Base-by-base conservation (phyloP, 37 sponge, comb jelly and placozoan species). In the Cladorhizidae sp. region DNA sequence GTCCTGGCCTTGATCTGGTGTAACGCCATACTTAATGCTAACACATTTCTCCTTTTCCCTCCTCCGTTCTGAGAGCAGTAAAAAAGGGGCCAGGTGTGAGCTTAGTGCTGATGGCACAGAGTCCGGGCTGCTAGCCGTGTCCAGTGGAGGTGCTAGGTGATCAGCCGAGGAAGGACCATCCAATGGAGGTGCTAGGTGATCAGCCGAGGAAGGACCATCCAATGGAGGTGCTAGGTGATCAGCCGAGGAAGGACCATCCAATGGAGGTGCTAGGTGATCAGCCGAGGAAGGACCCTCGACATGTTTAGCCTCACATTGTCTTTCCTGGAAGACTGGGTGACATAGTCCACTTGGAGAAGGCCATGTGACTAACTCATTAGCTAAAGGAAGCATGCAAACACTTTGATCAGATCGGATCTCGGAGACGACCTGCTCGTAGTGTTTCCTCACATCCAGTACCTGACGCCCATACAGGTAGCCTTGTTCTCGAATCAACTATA, bases 351-450 rank as follows among this genome's bases (percentile, higher is more conserved):
- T 59, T 49, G 51, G 18, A 23, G 42, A 45, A 28, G 87, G 82
- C 87, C 87, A 87, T 41, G 33, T 25, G 12, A 79, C 55, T 22
- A 25, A 28, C 31, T 79, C 69, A 51, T 68, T 79, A 36, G 80
- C 56, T 29, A 79, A 35, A 6, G 55, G 39, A 52, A 79, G 69
- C 9, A 25, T 18, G 15, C 61, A 2, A 64, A 64, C 25, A 0
- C 17, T 51, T 31, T 39, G 58, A 7, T 29, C 63, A 17, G 68
- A 56, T 40, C 80, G 79, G 33, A 89, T 50, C 28, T 70, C 54
- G 8, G 36, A 26, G 29, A 79, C 85, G 23, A 80, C 70, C 20
- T 61, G n/a, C 61, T 83, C 77, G 56, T 84, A 89, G 21, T 89
- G 85, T 38, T 39, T 33, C 39, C 90, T 58, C n/a, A 89, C 81